Conservation (phyloP, 2,113 vertebrate genomes). For the Paedocypris sp. region DNA sequence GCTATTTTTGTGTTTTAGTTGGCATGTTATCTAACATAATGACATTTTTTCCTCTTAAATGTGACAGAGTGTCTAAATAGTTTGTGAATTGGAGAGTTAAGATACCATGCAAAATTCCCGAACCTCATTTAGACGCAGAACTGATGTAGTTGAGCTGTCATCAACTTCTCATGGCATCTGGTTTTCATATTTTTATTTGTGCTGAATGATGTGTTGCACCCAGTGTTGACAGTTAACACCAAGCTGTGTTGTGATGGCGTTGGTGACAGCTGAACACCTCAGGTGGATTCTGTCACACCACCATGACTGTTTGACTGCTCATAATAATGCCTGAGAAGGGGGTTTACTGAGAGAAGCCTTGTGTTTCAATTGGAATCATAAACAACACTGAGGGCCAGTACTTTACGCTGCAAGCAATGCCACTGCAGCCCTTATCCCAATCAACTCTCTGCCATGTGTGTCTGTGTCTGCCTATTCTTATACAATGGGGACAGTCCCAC, state of each 20-base stretch:
- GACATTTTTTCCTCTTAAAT: not conserved
- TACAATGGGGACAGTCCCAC: too few relatives aligned
- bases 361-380: not conserved
- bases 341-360: not conserved
- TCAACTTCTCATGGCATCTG: not conserved
- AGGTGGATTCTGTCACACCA: slow-evolving; percentile 7
- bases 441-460: not conserved
- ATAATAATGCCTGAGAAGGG: not conserved
- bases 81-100: not conserved
- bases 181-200: not conserved
- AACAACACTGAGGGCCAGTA: slow-evolving; percentile 16
- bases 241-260: not conserved
- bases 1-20: not conserved
- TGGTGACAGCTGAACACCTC: slow-evolving; percentile 16
- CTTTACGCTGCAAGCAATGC: slow-evolving; percentile 11
- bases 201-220: slow-evolving; percentile 8
- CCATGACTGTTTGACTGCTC: slow-evolving; percentile 6
- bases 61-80: not conserved
- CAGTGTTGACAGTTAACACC: slow-evolving; percentile 16
- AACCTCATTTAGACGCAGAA: not conserved
- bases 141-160: not conserved
- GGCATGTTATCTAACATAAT: not conserved
- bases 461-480: not conserved
- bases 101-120: not conserved
- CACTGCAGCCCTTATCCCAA: slow-evolving; percentile 14